Evolutionary conservation across 2,888 invertebrate genomes (phyloP), one percentile per base, ranked within the genome.

Genomic region (Notodonta dromedarius): DNA sequence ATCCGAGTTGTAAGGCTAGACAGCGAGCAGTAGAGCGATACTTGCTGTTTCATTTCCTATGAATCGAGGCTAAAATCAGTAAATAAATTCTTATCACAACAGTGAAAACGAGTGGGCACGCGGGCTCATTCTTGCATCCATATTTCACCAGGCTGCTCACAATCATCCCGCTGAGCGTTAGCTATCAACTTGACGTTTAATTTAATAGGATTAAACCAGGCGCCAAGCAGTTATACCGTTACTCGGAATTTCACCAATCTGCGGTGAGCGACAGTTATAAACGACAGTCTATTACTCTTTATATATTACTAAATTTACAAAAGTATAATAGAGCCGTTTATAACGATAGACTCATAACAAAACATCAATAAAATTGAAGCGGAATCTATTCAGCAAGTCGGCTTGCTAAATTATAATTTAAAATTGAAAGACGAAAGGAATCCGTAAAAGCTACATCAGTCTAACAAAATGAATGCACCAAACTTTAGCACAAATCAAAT

Each of bases 241-340:
- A 73, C 58, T 53, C 68, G 62, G 56, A 71, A 73, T 76, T 76
- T 76, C 78, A 71, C 76, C 73, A 71, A 72, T 75, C 70, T 75
- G 75, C 63, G 75, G 77, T 69, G 60, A 74, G 61, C 52, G 52
- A 52, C 52, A 52, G 52, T 52, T 52, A 52, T 52, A 24, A 24
- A 24, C 1, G 24, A 24, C 24, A 24, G 24, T 24, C 24, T 2
- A 24, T 24, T 24, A 24, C 24, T 24, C 24, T 24, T 24, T 24
- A 24, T 24, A 1, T 24, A 24, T 24, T 24, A 24, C 24, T 24
- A 24, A 24, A 35, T 13, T 52, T 32, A 13, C 5, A 6, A 12
- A 6, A 52, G 13, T 52, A 4, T 32, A 32, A 52, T 9, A 46
- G 4, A 46, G n/a, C 4, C n/a, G 13, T 46, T 46, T 46, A n/a